Evolutionary conservation across 2,888 invertebrate genomes (phyloP).

Genomic region (Leptura quadrifasciata): DNA sequence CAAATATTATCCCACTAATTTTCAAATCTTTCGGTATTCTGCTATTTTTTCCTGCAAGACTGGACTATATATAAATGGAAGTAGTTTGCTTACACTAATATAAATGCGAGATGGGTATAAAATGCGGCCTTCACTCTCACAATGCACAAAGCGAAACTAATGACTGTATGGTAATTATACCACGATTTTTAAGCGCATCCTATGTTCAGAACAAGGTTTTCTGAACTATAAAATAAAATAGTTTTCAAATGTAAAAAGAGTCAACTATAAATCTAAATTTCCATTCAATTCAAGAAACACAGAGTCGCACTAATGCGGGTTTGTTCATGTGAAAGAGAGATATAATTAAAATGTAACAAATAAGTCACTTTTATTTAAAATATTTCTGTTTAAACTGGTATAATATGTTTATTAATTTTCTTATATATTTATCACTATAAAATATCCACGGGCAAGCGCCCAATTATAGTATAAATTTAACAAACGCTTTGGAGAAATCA

Average conservation of each 20-base stretch:
- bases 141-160: constrained; percentile 24
- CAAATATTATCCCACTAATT: too few relatives aligned
- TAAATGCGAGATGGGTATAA: not conserved
- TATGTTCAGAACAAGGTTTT: constrained; percentile 14
- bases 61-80: constrained; percentile 12
- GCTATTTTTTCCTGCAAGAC: too few relatives aligned
- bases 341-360: too few relatives aligned
- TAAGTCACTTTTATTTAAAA: too few relatives aligned
- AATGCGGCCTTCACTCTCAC: constrained; percentile 19
- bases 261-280: not conserved
- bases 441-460: too few relatives aligned
- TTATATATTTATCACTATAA: too few relatives aligned
- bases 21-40: too few relatives aligned
- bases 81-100: constrained; percentile 11
- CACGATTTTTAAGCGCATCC: constrained; percentile 14
- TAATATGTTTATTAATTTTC: too few relatives aligned
- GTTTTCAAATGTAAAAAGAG: not conserved
- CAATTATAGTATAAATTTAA: too few relatives aligned
- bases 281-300: not conserved
- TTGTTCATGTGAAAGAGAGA: too few relatives aligned
- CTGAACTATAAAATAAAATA: constrained; percentile 12
- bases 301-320: not conserved
- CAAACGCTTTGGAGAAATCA: too few relatives aligned
- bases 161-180: constrained; percentile 20
- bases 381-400: too few relatives aligned